These are phyloP conservation scores for Arrhopalites spinosus DNA, from an alignment of 2,888 invertebrate species.

Conservation along the genomic window DNA sequence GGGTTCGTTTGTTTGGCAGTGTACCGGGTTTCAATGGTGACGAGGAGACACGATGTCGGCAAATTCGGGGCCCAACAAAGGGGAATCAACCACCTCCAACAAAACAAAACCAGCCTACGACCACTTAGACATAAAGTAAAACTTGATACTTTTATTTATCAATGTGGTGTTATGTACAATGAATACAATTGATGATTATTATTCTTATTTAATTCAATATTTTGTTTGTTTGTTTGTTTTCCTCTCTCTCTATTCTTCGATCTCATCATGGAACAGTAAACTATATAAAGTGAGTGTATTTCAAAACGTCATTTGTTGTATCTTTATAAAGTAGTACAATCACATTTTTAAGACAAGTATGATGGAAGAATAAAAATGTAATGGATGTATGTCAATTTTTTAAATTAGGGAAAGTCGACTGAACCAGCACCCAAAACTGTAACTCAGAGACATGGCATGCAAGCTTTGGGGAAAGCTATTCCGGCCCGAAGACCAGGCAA, in stretches of 20 bases:
- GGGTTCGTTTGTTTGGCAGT: conserved; percentile 48
- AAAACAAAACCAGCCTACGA: conserved; percentile 53
- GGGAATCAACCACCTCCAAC: conserved; percentile 54
- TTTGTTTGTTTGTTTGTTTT: too few species aligned
- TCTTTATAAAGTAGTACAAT: too few species aligned
- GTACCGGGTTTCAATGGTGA: conserved; percentile 55
- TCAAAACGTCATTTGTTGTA: too few species aligned
- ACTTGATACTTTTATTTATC: too few species aligned
- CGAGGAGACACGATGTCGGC: conserved; percentile 56
- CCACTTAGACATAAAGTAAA: conserved; percentile 55
- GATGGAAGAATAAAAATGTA: too few species aligned
- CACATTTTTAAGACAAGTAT: too few species aligned
- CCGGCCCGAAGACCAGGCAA: conserved; percentile 81
- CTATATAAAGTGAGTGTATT: conserved; percentile 52
- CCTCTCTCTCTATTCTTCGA: too few species aligned
- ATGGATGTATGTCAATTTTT: not conserved
- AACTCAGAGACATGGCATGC: conserved; percentile 92
- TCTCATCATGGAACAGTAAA: too few species aligned
- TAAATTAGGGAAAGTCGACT: conserved; percentile 51
- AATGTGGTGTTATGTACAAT: too few species aligned
- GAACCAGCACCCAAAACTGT: conserved; percentile 54
- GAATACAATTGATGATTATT: too few species aligned
- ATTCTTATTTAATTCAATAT: too few species aligned
- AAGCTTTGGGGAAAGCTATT: conserved; percentile 99
- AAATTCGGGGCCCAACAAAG: conserved; percentile 53